A percentile compares a stretch with the other conserved stretches of the same genome.
phyloP scores from a whole-genome alignment of 2,888 invertebrate species.

The Aphidius colemani region DNA sequence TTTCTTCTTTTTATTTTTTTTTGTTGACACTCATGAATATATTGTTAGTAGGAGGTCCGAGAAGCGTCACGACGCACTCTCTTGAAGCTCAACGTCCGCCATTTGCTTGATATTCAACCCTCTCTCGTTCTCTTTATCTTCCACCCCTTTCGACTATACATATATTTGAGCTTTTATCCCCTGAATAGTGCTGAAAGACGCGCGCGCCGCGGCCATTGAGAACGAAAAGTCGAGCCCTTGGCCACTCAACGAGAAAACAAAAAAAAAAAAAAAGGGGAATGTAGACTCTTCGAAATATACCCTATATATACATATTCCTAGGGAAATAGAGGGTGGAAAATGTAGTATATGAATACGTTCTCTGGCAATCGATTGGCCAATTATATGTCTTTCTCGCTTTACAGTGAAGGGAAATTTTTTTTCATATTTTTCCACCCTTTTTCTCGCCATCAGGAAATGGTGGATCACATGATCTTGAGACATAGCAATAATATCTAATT shows the following conservation, averaged over 20 bases:
- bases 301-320: conserved; percentile 26
- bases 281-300: conserved; percentile 13
- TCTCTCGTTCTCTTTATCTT: conserved; percentile 22
- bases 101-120: conserved; percentile 9
- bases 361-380: conserved; percentile 39
- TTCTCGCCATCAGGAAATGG: conserved; percentile 14
- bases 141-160: not conserved
- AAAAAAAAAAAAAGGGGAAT: conserved; percentile 18
- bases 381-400: conserved; percentile 27
- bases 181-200: not conserved
- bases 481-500: not conserved
- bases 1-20: too few relatives aligned
- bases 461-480: not conserved
- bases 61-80: too few relatives aligned
- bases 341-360: conserved; percentile 29
- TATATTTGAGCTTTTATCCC: not conserved
- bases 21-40: too few relatives aligned
- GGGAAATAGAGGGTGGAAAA: conserved; percentile 19
- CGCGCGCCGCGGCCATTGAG: conserved; percentile 27
- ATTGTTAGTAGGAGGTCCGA: conserved; percentile 34
- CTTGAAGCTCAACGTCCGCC: too few relatives aligned
- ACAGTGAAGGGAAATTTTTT: not conserved
- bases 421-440: not conserved
- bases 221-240: conserved; percentile 25
- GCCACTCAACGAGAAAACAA: conserved; percentile 17